Evolutionary conservation across 2,113 vertebrate genomes (phyloP), one percentile per base, ranked within the genome.

Genomic region (Polypterus senegalus): DNA sequence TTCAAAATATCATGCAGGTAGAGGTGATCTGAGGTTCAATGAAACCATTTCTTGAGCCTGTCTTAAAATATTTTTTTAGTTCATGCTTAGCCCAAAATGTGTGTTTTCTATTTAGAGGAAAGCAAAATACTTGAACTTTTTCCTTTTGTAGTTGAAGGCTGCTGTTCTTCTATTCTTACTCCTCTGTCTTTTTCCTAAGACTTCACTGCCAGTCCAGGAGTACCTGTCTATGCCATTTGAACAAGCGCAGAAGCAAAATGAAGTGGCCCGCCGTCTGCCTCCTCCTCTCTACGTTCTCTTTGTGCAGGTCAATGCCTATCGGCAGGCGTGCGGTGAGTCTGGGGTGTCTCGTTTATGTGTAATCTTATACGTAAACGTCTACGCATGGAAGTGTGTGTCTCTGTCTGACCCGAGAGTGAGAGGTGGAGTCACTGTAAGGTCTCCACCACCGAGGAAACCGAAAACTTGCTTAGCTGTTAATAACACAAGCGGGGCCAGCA

Each of bases 1-100:
- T 99, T 60, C 91, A 93, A 63, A 91, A 88, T 71, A 97, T 99
- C 70, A 97, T 99, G 94, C 94, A 98, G 92, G 96, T 97, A 73
- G 62, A 43, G 1, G 8, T 49, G 53, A 27, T 2, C 27, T 27
- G 27, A 27, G 27, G 27, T 27, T 27, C 9, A 55, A 61, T 46
- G 7, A 9, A 54, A 27, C 6, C 51, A 27, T 27, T 27, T 27
- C 27, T 27, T 27, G 27, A 27, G 27, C 27, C 27, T 27, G 52
- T 27, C 11, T 7, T 43, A 43, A 6, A 1, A n/a, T 27, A n/a
- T 7, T 43, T 54, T 4, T 49, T 10, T 53, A 6, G n/a, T 7
- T 48, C 3, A 48, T 47, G 9, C 44, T 7, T 4, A 27, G 5
- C 27, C 11, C 48, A 43, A 55, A 48, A n/a, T 53, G 9, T 9